Evolutionary conservation across 2,113 vertebrate genomes (phyloP), one percentile per base, ranked within the genome.

Genomic region (Ictidomys tridecemlineatus): DNA sequence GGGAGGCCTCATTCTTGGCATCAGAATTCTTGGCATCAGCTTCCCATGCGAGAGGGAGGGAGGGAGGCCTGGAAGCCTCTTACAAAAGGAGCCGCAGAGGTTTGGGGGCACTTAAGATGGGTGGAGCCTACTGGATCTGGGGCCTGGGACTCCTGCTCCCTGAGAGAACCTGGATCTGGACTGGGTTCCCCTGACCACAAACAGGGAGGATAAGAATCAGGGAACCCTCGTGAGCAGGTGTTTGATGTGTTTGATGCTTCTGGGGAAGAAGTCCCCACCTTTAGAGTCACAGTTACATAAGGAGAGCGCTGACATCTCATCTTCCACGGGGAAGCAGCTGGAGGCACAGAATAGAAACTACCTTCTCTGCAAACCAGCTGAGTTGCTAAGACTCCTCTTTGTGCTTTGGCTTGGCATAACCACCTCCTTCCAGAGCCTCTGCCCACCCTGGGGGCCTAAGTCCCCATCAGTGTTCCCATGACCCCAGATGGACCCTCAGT

Each of bases 151-250:
- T 45, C 20, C 24, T 24, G 53, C 37, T n/a, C 24, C 30, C 53
- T 30, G 20, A 45, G 56, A 76, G 22, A 24, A 72, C 14, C 79
- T 30, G 37, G 58, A 28, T 65, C n/a, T 1, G 20, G 20, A 34
- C 32, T 69, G n/a, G 70, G 17, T 32, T 56, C 34, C n/a, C 70
- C 53, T 34, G 53, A 45, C 37, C 22, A 24, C 5, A 39, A 8
- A 22, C 42, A 9, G 63, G 42, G 22, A n/a, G 18, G 51, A 24
- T 2, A 16, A 26, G 2, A 28, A 28, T 48, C 20, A 2, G 56
- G 0, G 10, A 20, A 28, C 6, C 16, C 61, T 24, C 1, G 30
- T 0, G 28, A 42, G 34, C 26, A 6, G 70, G 24, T 34, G 53
- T 1, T 34, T 67, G 32, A 26, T 5, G 51, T 1, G 24, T 22